These are phyloP conservation scores for Dipodomys stephensi DNA, from an alignment of 2,113 vertebrate species.

Conservation along the genomic window DNA sequence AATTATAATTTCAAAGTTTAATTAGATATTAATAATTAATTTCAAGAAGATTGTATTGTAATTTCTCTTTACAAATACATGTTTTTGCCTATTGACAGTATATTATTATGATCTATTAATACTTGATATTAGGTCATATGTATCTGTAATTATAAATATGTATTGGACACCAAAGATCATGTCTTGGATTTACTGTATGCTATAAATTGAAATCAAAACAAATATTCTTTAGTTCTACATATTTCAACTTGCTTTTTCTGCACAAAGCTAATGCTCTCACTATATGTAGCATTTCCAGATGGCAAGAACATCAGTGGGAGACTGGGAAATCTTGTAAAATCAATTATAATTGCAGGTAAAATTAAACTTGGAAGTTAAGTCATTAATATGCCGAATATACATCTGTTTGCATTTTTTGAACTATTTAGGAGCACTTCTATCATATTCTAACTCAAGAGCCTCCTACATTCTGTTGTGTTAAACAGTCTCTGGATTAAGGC, in stretches of 20 bases:
- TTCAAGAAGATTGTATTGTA: background rate
- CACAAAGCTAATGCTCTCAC: background rate
- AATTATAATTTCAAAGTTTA: background rate
- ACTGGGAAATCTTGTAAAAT: conserved; percentile 40
- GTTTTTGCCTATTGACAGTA: background rate
- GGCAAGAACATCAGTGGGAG: conserved; percentile 31
- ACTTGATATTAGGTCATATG: background rate
- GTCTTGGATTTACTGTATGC: background rate
- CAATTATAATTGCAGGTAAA: conserved; percentile 48
- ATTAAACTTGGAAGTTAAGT: conserved; percentile 41
- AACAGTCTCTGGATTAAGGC: conserved; percentile 67
- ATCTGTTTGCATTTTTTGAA: conserved; percentile 66
- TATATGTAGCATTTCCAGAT: conserved; percentile 34
- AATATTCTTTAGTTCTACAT: background rate
- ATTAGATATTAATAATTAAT: background rate
- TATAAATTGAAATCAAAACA: background rate
- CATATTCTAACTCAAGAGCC: conserved; percentile 35
- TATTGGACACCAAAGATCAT: background rate
- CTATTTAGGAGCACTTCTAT: conserved; percentile 26
- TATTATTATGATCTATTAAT: background rate
- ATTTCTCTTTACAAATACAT: background rate
- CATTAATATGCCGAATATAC: background rate
- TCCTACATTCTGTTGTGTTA: conserved; percentile 55
- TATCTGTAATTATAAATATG: background rate
- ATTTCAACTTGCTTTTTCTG: conserved; percentile 37